A percentile compares a stretch with the other conserved stretches of the same genome.
These are phyloP conservation scores for Melipona beecheii DNA, from an alignment of 2,888 invertebrate species.

Conservation along the genomic window DNA sequence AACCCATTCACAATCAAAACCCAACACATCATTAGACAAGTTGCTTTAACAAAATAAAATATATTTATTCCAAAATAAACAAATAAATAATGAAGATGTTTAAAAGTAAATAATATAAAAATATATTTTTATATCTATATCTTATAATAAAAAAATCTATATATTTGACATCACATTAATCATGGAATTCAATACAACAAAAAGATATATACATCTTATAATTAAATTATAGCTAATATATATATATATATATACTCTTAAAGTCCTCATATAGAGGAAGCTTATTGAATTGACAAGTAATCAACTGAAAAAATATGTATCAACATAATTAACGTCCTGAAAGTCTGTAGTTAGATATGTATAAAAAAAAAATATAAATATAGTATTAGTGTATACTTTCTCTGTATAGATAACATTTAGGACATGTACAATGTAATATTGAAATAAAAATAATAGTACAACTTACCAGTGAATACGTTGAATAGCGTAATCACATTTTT, in stretches of 20 bases:
- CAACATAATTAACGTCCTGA: conserved; percentile 8
- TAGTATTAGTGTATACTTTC: neutral
- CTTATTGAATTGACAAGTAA: neutral
- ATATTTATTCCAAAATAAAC: conserved; percentile 11
- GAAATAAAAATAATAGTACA: neutral
- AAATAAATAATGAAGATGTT: neutral
- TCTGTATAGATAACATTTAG: neutral
- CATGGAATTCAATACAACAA: neutral
- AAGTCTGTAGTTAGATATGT: neutral
- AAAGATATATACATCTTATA: neutral
- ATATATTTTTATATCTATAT: too few species aligned
- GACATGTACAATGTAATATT: neutral
- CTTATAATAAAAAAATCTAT: neutral
- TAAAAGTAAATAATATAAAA: neutral
- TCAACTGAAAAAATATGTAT: neutral
- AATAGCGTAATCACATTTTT: conserved; percentile 82
- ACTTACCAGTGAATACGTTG: conserved; percentile 81
- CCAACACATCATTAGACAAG: conserved; percentile 85
- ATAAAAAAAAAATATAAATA: conserved; percentile 52
- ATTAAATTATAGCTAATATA: neutral
- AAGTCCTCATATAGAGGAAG: neutral
- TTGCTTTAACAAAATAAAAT: conserved; percentile 72
- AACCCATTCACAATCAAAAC: conserved; percentile 94
- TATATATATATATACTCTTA: neutral
- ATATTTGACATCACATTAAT: neutral